These are phyloP conservation scores for Agapornis roseicollis DNA, from an alignment of 2,113 vertebrate genomes.

Conservation along the genomic window DNA sequence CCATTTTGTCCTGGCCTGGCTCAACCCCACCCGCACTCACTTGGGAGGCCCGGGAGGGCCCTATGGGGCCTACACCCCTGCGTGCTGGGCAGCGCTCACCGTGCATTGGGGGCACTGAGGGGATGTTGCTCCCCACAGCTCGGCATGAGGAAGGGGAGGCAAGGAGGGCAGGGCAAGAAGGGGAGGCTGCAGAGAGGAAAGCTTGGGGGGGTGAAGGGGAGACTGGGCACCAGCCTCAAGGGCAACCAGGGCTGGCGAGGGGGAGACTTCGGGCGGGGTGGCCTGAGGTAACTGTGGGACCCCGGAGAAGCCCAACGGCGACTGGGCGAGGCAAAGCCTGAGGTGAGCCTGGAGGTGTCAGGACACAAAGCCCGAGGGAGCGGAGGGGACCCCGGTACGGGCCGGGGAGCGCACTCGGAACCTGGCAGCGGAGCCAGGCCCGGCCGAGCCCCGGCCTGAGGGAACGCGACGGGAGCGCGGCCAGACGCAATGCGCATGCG, in stretches of 20 bases:
- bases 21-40: fast-evolving
- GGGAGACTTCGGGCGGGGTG: not conserved
- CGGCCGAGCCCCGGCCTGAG: not conserved
- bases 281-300: not conserved
- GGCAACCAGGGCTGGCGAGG: fast-evolving
- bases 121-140: not conserved
- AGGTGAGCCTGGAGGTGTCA: not conserved
- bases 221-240: not conserved
- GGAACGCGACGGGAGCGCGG: not conserved
- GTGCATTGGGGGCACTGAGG: too few relatives aligned
- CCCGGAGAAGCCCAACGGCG: not conserved
- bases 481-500: not conserved
- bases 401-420: too few relatives aligned
- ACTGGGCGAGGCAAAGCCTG: not conserved
- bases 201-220: not conserved
- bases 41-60: fast-evolving
- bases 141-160: not conserved
- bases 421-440: not conserved
- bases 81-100: fast-evolving
- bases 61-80: not conserved
- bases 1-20: conserved; percentile 51
- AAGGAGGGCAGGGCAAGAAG: not conserved
- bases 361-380: not conserved
- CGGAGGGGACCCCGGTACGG: too few relatives aligned
- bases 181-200: not conserved